A percentile compares a stretch with the other conserved stretches of the same genome.
Conservation (phyloP, 2,888 invertebrate genomes). For the Julus scanicus region DNA sequence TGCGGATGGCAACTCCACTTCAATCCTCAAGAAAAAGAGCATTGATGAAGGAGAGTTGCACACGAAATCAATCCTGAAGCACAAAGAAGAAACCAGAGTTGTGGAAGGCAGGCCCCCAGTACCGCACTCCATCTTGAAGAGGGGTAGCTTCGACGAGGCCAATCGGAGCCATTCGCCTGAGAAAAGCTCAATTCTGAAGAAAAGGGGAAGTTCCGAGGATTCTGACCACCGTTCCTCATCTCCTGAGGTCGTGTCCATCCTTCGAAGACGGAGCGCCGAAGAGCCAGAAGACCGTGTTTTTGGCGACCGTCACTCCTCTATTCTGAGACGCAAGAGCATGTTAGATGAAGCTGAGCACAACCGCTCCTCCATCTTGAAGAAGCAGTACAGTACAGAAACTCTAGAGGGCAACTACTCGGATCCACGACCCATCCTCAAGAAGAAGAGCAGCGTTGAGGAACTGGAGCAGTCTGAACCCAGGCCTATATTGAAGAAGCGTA, state of each 20-base stretch:
- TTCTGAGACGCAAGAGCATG: conserved; percentile 51
- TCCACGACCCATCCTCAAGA: conserved; percentile 80
- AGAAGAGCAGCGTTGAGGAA: conserved; percentile 81
- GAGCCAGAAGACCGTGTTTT: conserved; percentile 51
- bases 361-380: conserved; percentile 72
- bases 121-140: conserved; percentile 55
- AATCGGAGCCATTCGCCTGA: conserved; percentile 52
- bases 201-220: conserved; percentile 56
- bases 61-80: conserved; percentile 53
- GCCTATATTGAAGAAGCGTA: conserved; percentile 89
- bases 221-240: conserved; percentile 52
- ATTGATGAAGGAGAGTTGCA: conserved; percentile 48
- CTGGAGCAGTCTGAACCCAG: conserved; percentile 66
- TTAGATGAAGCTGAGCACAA: conserved; percentile 63
- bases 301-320: conserved; percentile 53
- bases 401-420: conserved; percentile 63
- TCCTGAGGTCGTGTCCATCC: conserved; percentile 56
- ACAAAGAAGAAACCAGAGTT: conserved; percentile 48
- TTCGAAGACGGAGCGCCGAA: conserved; percentile 56
- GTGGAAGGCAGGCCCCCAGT: conserved; percentile 55
- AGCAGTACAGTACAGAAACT: conserved; percentile 67
- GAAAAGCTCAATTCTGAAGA: conserved; percentile 57
- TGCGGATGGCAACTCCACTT: not conserved
- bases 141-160: conserved; percentile 54
- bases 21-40: conserved; percentile 54